phyloP scores from a whole-genome alignment of 2,113 vertebrate species.

The Menidia beryllina region DNA sequence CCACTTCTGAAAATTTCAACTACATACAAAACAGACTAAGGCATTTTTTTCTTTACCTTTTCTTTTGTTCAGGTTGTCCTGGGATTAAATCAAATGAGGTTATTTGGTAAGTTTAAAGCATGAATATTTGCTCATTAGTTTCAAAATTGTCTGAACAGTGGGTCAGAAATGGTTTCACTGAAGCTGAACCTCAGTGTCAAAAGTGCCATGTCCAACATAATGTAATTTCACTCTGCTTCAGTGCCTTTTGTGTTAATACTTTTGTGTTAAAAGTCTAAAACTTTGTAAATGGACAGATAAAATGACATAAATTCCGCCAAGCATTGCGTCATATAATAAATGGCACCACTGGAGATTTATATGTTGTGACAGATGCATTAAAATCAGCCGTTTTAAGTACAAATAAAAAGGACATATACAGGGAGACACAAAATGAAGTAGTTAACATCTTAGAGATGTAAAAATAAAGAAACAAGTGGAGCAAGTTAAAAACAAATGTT shows the following conservation, averaged over 20 bases:
- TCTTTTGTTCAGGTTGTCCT: background rate
- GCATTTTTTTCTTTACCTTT: background rate
- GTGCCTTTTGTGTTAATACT: background rate
- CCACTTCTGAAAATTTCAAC: conserved; percentile 12
- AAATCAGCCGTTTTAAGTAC: too few species aligned
- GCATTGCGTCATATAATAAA: conserved; percentile 15
- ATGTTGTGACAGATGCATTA: conserved; percentile 12
- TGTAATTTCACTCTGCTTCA: background rate
- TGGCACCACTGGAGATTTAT: background rate
- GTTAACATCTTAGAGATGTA: too few species aligned
- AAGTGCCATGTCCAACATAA: background rate
- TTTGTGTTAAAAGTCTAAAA: conserved; percentile 17
- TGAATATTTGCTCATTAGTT: conserved; percentile 3
- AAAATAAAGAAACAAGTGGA: conserved; percentile 37
- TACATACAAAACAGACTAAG: background rate
- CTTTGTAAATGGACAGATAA: background rate
- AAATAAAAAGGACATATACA: conserved; percentile 11
- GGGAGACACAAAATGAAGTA: background rate
- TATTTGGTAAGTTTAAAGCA: conserved; percentile 4
- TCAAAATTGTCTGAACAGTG: conserved; percentile 1
- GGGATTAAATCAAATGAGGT: conserved; percentile 1
- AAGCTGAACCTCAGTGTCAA: conserved; percentile 13
- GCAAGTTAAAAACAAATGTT: conserved; percentile 27
- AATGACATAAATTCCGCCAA: conserved; percentile 3
- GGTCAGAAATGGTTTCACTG: background rate